Evolutionary conservation across 1,140 invertebrate genomes (phyloP), one percentile per base, ranked within the genome.

Genomic region (Achatina immaculata): DNA sequence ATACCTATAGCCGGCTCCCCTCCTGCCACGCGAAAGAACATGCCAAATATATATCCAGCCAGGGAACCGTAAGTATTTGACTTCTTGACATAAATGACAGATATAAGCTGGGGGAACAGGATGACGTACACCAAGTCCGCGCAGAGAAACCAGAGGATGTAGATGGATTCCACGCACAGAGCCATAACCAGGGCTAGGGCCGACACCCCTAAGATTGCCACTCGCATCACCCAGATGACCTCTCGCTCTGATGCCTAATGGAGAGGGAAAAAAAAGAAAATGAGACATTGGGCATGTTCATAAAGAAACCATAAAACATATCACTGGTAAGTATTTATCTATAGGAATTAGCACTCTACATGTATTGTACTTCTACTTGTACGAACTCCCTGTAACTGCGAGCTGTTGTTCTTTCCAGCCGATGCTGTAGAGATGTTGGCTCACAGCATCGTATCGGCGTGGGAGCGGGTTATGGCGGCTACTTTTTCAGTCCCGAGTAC

Each of bases 101-200:
- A 98, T 68, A 99, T 93, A 28, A 99, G 94, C 92, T 98, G 97
- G 0, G 98, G 98, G 91, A 99, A 99, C 78, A 99, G 94, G 87
- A 99, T 98, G 72, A 98, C 97, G 93, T 98, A 99, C 51, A 99
- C 97, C 86, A 99, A 92, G 92, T 99, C 98, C 19, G 97, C 98
- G 92, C 97, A 99, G 93, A 99, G 95, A 75, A 85, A 87, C 97
- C 98, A 99, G 21, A 99, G 93, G 4, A 96, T 97, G 90, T 99
- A 99, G 88, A 99, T 99, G 73, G 97, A 98, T 80, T 96, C 95
- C 86, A 99, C 98, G 55, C 96, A 97, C 72, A 99, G 93, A 0
- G 97, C 98, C 96, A 99, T 99, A 69, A 96, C 93, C 9, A 97
- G 98, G 62, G 97, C 95, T 73, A 99, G 91, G 48, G 96, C 93